Conservation (phyloP, 2,797 vertebrate genomes). For the Australoheros facetus region DNA sequence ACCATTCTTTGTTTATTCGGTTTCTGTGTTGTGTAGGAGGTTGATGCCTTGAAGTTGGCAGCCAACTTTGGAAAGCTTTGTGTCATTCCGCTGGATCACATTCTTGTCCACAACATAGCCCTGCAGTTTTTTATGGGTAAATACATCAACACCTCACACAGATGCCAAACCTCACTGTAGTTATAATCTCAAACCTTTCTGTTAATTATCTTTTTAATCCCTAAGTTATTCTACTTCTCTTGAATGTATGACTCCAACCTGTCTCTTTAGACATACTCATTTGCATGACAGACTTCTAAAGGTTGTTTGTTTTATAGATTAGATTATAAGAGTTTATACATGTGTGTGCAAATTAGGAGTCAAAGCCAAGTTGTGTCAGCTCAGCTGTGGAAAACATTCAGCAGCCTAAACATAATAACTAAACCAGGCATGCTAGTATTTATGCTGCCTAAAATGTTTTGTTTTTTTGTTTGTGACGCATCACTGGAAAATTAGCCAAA, state of each 20-base stretch:
- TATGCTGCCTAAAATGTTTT: background rate
- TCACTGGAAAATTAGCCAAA: background rate
- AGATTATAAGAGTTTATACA: constrained; percentile 16
- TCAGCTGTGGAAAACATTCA: constrained; percentile 21
- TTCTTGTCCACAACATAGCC: constrained; percentile 97
- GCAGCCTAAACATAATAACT: background rate
- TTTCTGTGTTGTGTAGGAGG: constrained; percentile 84
- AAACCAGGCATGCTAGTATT: background rate
- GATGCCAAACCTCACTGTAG: constrained; percentile 12
- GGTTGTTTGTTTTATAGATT: constrained; percentile 35
- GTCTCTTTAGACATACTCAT: background rate
- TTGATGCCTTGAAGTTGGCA: constrained; percentile 95
- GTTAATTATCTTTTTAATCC: constrained; percentile 34
- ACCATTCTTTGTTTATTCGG: constrained; percentile 2
- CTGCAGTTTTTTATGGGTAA: constrained; percentile 99
- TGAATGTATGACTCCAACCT: constrained; percentile 1
- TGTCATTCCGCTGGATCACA: constrained; percentile 96
- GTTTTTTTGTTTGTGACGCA: background rate
- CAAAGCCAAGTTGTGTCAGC: constrained; percentile 24
- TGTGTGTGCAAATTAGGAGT: constrained; percentile 10
- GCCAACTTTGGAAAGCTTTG: constrained; percentile 98
- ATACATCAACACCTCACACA: constrained; percentile 28
- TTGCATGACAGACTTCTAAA: constrained; percentile 16
- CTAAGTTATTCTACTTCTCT: constrained; percentile 14
- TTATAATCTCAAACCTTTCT: constrained; percentile 36